Conservation (phyloP, 35 echinoderm and acorn worm species). For the Diadema setosum region DNA sequence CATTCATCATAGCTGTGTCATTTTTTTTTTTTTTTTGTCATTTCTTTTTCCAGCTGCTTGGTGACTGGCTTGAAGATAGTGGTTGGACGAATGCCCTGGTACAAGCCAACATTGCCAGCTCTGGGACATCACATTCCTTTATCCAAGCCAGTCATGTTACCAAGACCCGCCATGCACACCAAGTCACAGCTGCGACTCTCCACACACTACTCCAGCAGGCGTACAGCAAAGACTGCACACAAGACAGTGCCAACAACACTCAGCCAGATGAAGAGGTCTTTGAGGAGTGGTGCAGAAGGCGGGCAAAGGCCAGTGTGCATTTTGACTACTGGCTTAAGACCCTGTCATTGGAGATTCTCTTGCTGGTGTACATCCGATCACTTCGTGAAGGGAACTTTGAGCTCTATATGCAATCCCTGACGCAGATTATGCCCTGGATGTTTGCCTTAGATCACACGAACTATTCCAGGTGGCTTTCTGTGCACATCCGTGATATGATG, state of each 20-base stretch:
- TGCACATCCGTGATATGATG: conserved; percentile 48
- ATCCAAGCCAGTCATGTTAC: conserved; percentile 26
- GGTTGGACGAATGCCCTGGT: conserved; percentile 48
- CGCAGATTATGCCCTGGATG: conserved; percentile 28
- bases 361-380: conserved; percentile 1
- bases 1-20: neutral
- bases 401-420: conserved; percentile 35
- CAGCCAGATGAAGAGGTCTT: neutral
- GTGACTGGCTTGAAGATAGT: conserved; percentile 25
- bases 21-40: neutral
- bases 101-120: neutral
- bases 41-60: conserved; percentile 5
- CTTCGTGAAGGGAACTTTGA: neutral
- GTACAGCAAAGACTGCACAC: neutral
- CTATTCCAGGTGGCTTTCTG: conserved; percentile 58
- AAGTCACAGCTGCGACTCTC: conserved; percentile 21
- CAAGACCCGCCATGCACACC: conserved; percentile 32
- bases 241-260: neutral
- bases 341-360: neutral
- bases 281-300: neutral
- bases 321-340: conserved; percentile 34
- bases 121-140: conserved; percentile 34
- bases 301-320: conserved; percentile 5
- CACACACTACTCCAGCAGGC: conserved; percentile 15
- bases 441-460: conserved; percentile 30